Conservation (phyloP, 2,888 invertebrate species). For the Lithophane leautieri region DNA sequence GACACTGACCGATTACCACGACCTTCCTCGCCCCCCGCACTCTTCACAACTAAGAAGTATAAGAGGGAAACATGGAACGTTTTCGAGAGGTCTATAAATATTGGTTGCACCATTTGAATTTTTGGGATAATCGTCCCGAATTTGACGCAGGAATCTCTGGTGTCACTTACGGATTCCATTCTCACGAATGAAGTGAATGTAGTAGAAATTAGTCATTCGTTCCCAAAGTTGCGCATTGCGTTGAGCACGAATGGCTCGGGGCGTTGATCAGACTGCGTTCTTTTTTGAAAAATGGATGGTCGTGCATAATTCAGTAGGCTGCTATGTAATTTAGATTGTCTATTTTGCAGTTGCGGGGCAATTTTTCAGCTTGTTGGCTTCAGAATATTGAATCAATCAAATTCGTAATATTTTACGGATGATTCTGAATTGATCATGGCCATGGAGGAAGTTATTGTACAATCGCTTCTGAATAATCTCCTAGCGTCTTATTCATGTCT, state of each 20-base stretch:
- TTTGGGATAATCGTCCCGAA: slow-evolving; percentile 65
- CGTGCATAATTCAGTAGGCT: slow-evolving; percentile 63
- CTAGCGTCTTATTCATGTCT: neutral
- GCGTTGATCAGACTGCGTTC: slow-evolving; percentile 63
- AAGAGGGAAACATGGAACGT: neutral
- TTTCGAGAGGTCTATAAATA: slow-evolving; percentile 36
- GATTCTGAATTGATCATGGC: slow-evolving; percentile 1
- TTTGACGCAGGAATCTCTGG: slow-evolving; percentile 61
- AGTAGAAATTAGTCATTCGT: slow-evolving; percentile 62
- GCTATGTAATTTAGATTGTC: slow-evolving; percentile 59
- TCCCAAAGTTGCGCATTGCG: slow-evolving; percentile 56
- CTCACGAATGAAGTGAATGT: slow-evolving; percentile 73
- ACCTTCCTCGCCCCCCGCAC: slow-evolving; percentile 21
- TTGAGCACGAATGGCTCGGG: slow-evolving; percentile 60
- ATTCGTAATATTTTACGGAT: slow-evolving; percentile 8
- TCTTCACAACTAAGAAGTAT: neutral
- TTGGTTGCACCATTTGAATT: slow-evolving; percentile 52
- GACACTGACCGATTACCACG: slow-evolving; percentile 57
- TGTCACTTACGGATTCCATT: slow-evolving; percentile 78
- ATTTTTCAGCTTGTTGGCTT: slow-evolving; percentile 36
- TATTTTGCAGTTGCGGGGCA: slow-evolving; percentile 36
- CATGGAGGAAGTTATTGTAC: neutral
- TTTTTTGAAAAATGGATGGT: slow-evolving; percentile 55
- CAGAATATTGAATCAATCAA: slow-evolving; percentile 11
- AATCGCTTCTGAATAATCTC: neutral